A percentile compares a stretch with the other conserved stretches of the same genome.
Conservation (phyloP, 1,140 invertebrate species). For the Anoplolepis gracilipes region DNA sequence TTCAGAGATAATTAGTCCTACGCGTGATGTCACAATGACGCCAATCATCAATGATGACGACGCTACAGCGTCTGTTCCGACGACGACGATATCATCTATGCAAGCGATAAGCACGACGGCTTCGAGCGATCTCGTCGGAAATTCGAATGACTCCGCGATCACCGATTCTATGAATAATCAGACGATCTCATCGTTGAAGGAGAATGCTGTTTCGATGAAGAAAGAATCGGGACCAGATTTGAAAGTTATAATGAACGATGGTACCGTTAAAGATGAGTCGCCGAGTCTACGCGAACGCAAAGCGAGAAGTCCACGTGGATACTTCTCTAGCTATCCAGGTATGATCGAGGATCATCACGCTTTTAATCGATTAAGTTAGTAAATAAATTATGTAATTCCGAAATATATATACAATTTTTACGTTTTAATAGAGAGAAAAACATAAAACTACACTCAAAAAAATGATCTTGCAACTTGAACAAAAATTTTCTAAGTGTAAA, state of each 20-base stretch:
- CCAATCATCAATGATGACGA: background rate
- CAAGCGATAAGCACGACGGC: background rate
- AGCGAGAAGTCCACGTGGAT: conserved; percentile 65
- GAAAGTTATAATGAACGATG: background rate
- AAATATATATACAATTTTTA: background rate
- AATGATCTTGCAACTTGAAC: too few relatives aligned
- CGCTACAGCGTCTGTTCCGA: background rate
- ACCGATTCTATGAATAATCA: conserved; percentile 23
- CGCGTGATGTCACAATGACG: background rate
- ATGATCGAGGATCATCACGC: background rate
- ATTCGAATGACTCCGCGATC: conserved; percentile 5
- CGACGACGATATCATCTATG: background rate
- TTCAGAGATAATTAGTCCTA: background rate
- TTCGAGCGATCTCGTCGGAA: background rate
- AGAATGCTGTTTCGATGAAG: conserved; percentile 64
- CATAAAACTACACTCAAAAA: background rate
- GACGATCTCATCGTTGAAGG: conserved; percentile 4
- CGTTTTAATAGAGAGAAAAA: background rate
- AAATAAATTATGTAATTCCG: background rate
- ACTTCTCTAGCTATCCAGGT: conserved; percentile 80
- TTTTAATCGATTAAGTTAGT: background rate
- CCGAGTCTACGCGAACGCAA: conserved; percentile 65
- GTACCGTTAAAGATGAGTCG: conserved; percentile 17
- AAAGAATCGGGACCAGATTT: background rate
- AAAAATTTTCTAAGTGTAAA: too few relatives aligned